Evolutionary conservation across 2,888 invertebrate species (phyloP), one percentile per base, ranked within the genome.

Genomic region (Sericinus montela): DNA sequence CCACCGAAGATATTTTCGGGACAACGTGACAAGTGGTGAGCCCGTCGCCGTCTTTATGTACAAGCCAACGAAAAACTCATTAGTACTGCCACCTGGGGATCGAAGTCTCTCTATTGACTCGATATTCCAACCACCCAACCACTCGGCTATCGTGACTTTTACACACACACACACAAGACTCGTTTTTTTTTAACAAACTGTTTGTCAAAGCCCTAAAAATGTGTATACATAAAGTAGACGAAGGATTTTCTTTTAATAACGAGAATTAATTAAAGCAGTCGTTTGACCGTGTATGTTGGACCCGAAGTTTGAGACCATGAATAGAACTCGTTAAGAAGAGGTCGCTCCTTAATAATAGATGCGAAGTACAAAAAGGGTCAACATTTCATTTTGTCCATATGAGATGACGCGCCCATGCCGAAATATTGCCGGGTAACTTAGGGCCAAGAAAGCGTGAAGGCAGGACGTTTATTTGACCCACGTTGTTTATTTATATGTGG

Each of bases 271-370:
- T 65, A 65, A 62, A 60, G 60, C 61, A 62, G 66, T 39, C 44
- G 44, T 49, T 66, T 68, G 69, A 63, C 62, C 54, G 60, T 60
- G 69, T 67, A 74, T 80, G 75, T 76, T 69, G 65, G 60, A 62
- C 65, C 62, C 64, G 65, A 70, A 73, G 72, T 73, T 74, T 61
- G 58, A 67, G 57, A 67, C 64, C 62, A 72, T 72, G 69, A 79
- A 81, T 76, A 72, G 67, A 73, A 70, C 74, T 81, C 72, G 73
- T 80, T 77, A 80, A 72, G 72, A 60, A 59, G 59, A 69, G 69
- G 66, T 69, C 66, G 67, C 62, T 68, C 67, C 67, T 68, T 75
- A 65, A 72, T 75, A 75, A 72, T 72, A 67, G 69, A 54, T 59
- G 61, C 58, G 61, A 60, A 63, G 62, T 69, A 63, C 69, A 77